Evolutionary conservation across 1,140 invertebrate species (phyloP).

Genomic region (Eupristina koningsbergeri): DNA sequence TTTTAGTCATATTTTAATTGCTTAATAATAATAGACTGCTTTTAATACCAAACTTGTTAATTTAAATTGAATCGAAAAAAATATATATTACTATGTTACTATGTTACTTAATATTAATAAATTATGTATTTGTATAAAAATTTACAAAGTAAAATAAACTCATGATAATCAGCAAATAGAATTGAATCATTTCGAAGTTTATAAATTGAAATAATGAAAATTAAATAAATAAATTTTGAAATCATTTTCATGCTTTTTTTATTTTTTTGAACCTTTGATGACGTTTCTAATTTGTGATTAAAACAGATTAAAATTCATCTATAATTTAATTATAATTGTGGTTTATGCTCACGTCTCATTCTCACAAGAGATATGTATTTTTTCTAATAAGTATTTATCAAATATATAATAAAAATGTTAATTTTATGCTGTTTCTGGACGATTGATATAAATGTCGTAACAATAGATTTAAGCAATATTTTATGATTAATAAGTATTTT

Average conservation of each 20-base stretch:
- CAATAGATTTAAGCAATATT: not conserved
- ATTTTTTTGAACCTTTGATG: not conserved
- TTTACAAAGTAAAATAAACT: not conserved
- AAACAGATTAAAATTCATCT: too few relatives aligned
- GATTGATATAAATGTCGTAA: slow-evolving; percentile 32
- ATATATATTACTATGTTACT: not conserved
- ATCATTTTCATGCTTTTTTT: slow-evolving; percentile 1
- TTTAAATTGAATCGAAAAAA: slow-evolving; percentile 1
- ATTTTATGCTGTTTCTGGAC: slow-evolving; percentile 28
- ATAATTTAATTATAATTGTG: too few relatives aligned
- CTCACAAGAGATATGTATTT: too few relatives aligned
- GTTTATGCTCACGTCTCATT: too few relatives aligned
- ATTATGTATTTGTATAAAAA: not conserved
- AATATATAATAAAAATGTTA: slow-evolving; percentile 29
- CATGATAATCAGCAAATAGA: too few relatives aligned
- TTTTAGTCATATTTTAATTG: not conserved
- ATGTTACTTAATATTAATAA: too few relatives aligned
- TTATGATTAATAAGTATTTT: not conserved
- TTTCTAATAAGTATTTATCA: slow-evolving; percentile 25
- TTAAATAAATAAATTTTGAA: slow-evolving; percentile 5
- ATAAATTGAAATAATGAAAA: not conserved
- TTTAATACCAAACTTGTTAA: not conserved
- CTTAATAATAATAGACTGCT: too few relatives aligned
- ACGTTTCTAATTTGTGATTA: too few relatives aligned
- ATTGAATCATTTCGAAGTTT: not conserved